Evolutionary conservation across 1,140 invertebrate species (phyloP), one percentile per base, ranked within the genome.

Genomic region (Trialeurodes vaporariorum): DNA sequence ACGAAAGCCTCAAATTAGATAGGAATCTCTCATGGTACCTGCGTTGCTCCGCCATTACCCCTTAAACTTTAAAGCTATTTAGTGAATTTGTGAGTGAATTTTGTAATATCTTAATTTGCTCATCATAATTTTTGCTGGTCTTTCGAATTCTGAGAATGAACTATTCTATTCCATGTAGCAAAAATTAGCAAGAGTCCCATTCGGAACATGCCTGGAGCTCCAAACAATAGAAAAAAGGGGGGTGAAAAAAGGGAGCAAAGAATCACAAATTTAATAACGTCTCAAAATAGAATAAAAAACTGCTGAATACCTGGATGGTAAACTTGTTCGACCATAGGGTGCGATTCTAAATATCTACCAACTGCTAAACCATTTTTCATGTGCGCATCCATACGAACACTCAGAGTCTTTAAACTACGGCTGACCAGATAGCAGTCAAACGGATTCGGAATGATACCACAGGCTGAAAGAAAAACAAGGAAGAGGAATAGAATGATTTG

Each of bases 351-450:
- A 79, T 84, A 95, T 71, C 86, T 84, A 0, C 91, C 94, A 2
- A 98, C 84, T 13, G 79, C 81, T 2, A 95, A 72, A 2, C 84
- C 87, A 78, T 90, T 94, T 69, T 84, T 83, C 81, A 87, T 87
- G 74, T 98, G 95, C 73, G 89, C 83, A 72, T 89, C 84, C 96
- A 99, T 98, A 67, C 96, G 82, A 12, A 98, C 70, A 64, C 91
- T 86, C 21, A 98, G 80, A 0, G 97, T 99, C 80, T 98, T 98
- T 59, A 99, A 79, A 74, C 96, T 93, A 61, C 97, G 86, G 75
- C 93, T 95, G 0, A 98, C 93, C 75, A 96, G 79, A 75, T 87
- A 94, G 76, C 96, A 98, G 77, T 99, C 97, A 77, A 98, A 97
- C 0, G 97, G 94, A 0, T 95, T 95, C 12, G 97, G 96, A 2